Base-by-base conservation (phyloP, 35 echinoderm and acorn worm species). In the Apostichopus parvimensis region DNA sequence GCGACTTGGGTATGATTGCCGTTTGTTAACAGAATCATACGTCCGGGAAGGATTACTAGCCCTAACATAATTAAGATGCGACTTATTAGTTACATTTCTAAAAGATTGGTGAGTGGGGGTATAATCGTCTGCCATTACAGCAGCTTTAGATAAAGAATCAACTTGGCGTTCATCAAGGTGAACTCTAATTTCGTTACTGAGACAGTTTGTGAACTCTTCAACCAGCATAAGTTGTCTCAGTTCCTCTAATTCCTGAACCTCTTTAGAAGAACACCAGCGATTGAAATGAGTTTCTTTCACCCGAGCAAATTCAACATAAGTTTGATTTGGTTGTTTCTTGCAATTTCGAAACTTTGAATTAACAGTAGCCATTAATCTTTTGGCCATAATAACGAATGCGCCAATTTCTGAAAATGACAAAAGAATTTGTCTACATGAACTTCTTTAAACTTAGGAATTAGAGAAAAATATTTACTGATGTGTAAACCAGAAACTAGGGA, bases 51-150 rank as follows among this genome's bases (percentile, higher is more conserved):
- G 20, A 80, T 26, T 28, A 23, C 45, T 53, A 59, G 55, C 8
- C 59, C 59, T 14, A 8, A 5, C 4, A 14, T 17, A 17, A 14
- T 65, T 86, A 5, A 9, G 1, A 86, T 5, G n/a, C 17, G 14
- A 55, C 28, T 59, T 28, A 25, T 25, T 25, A 25, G 24, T 25
- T 25, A 25, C 24, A 25, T 25, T 25, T 25, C 24, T 25, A 25
- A 25, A 25, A 25, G 24, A 25, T 25, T 25, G 24, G 59, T 91
- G 90, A 12, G 90, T 91, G 56, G 79, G 73, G 10, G 73, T 25
- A 61, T 80, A 91, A 20, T 91, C 90, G 53, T 91, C 90, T 22
- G 90, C 90, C n/a, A 83, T 80, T 17, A 25, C 60, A 17, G 90
- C 73, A 54, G 73, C 90, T 8, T 80, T 52, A 12, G 25, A 22